Conservation (phyloP, 1,140 invertebrate species). For the Anadara kagoshimensis region DNA sequence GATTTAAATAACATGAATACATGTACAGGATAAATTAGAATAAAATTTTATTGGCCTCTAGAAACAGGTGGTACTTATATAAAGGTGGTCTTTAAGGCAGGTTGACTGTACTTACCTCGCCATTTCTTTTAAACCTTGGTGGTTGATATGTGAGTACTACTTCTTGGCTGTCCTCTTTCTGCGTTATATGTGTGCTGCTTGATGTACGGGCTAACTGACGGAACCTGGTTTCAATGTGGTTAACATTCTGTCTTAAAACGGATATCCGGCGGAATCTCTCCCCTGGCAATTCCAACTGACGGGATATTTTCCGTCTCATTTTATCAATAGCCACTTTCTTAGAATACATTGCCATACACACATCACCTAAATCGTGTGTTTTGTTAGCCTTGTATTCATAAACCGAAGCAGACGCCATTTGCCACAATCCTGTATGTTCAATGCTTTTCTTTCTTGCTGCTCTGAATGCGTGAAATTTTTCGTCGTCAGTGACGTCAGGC, state of each 20-base stretch:
- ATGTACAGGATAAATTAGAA: too few species aligned
- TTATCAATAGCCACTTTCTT: constrained; percentile 32
- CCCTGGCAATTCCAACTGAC: constrained; percentile 40
- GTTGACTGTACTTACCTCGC: constrained; percentile 38
- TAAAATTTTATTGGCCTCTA: too few species aligned
- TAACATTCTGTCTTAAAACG: constrained; percentile 42
- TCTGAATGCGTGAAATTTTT: constrained; percentile 2
- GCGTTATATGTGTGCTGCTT: constrained; percentile 22
- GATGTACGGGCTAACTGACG: not conserved
- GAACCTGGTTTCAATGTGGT: constrained; percentile 34
- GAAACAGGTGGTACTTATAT: too few species aligned
- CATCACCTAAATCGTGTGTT: constrained; percentile 20
- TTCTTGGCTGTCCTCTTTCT: not conserved
- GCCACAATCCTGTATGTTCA: constrained; percentile 28
- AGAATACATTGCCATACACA: constrained; percentile 34
- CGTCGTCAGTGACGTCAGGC: constrained; percentile 15
- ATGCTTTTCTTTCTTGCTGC: constrained; percentile 14
- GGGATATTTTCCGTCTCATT: constrained; percentile 44
- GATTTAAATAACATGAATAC: too few species aligned
- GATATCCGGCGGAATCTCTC: constrained; percentile 39
- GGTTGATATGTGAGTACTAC: not conserved
- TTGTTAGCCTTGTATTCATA: constrained; percentile 24
- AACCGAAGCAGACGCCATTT: constrained; percentile 25
- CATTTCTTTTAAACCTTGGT: constrained; percentile 27
- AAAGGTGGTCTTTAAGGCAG: too few species aligned